Evolutionary conservation across 2,797 vertebrate genomes (phyloP).

Genomic region (Sparus aurata): DNA sequence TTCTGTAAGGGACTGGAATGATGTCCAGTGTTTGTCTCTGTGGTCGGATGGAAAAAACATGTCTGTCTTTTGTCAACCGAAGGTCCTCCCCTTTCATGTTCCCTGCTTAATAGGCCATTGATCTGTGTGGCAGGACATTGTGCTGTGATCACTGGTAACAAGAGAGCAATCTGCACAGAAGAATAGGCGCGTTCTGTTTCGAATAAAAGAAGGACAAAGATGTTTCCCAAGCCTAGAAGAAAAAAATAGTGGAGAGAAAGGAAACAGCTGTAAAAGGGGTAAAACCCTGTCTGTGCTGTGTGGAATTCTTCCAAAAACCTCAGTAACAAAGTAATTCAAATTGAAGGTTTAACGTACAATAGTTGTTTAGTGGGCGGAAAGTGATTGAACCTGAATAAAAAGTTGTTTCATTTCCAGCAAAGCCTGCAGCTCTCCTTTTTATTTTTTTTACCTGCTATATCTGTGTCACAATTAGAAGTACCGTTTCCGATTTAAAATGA

Average conservation of each 20-base stretch:
- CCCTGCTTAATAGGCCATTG: constrained; percentile 70
- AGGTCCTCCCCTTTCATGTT: constrained; percentile 64
- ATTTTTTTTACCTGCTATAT: background rate
- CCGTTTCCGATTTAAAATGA: background rate
- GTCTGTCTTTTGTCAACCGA: constrained; percentile 38
- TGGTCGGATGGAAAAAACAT: constrained; percentile 45
- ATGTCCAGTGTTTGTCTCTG: constrained; percentile 52
- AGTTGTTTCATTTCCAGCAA: constrained; percentile 7
- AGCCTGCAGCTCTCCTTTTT: background rate
- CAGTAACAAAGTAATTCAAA: constrained; percentile 5
- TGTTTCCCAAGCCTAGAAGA: constrained; percentile 11
- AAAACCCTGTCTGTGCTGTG: constrained; percentile 3
- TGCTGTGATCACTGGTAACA: constrained; percentile 62
- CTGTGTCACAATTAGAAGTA: background rate
- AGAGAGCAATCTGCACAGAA: constrained; percentile 57
- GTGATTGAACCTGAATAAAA: constrained; percentile 21
- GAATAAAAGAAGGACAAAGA: constrained; percentile 14
- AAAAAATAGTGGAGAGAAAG: background rate
- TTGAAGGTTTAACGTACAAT: constrained; percentile 1
- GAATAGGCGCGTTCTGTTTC: constrained; percentile 40
- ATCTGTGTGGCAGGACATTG: constrained; percentile 62
- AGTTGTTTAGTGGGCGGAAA: constrained; percentile 1
- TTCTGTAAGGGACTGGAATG: constrained; percentile 28
- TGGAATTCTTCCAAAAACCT: constrained; percentile 4
- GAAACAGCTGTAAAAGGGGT: background rate